These are phyloP conservation scores for Chunga burmeisteri DNA, from an alignment of 2,113 vertebrate genomes.

Conservation along the genomic window DNA sequence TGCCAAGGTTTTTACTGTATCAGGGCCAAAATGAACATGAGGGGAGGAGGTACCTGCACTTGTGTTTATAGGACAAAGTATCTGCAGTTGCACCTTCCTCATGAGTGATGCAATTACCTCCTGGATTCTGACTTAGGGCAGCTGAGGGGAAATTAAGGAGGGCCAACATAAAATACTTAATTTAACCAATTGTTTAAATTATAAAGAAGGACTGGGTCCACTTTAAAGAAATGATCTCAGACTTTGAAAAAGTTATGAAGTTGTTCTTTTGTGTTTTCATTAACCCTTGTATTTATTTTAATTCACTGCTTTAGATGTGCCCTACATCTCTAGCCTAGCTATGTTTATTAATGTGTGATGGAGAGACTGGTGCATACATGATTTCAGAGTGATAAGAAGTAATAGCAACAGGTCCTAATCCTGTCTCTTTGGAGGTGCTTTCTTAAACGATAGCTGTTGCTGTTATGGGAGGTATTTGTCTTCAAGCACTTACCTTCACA, in stretches of 20 bases:
- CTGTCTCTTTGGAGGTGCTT: not conserved
- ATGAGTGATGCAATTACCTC: not conserved
- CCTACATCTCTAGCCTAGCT: not conserved
- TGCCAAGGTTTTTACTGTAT: not conserved
- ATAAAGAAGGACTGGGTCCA: not conserved
- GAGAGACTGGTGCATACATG: not conserved
- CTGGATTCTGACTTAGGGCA: not conserved
- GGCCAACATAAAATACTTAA: not conserved
- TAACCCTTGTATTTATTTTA: not conserved
- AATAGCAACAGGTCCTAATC: not conserved
- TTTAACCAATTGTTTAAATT: not conserved
- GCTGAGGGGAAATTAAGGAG: not conserved
- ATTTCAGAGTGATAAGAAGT: not conserved
- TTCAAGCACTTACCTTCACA: not conserved
- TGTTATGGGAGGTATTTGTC: not conserved
- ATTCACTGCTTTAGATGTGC: not conserved
- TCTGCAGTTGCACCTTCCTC: not conserved
- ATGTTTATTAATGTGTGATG: not conserved
- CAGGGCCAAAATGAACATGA: not conserved
- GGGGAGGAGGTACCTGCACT: not conserved
- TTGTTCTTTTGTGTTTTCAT: not conserved
- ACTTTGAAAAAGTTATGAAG: not conserved
- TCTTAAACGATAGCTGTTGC: not conserved
- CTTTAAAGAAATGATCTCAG: not conserved
- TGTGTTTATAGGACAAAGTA: not conserved